Conservation (phyloP, 2,888 invertebrate species). For the Drosophila peninsularis region DNA sequence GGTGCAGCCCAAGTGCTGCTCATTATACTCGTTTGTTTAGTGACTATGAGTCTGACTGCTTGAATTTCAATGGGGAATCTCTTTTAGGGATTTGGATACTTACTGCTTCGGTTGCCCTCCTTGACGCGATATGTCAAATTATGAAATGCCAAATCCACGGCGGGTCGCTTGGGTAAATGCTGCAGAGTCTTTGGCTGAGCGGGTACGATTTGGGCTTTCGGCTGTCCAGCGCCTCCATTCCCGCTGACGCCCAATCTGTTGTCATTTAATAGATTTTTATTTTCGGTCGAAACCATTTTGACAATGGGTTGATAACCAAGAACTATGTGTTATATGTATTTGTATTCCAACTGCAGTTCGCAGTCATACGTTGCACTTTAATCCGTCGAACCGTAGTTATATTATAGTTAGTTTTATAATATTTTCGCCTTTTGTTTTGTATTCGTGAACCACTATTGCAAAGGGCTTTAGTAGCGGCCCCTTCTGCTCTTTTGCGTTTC, state of each 20-base stretch:
- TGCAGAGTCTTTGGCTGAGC: slow-evolving; percentile 92
- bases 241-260: slow-evolving; percentile 80
- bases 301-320: slow-evolving; percentile 20
- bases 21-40: slow-evolving; percentile 4
- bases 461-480: slow-evolving; percentile 21
- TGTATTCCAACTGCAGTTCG: slow-evolving; percentile 34
- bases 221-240: slow-evolving; percentile 56
- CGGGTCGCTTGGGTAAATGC: slow-evolving; percentile 94
- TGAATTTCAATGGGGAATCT: slow-evolving; percentile 1
- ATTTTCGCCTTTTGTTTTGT: slow-evolving; percentile 8
- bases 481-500: slow-evolving; percentile 45
- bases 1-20: slow-evolving; percentile 12
- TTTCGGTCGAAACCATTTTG: slow-evolving; percentile 84
- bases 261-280: no score
- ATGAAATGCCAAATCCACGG: slow-evolving; percentile 95
- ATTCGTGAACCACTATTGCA: slow-evolving; percentile 33
- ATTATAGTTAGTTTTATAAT: not conserved
- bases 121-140: slow-evolving; percentile 95
- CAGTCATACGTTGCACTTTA: slow-evolving; percentile 41
- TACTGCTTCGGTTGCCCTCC: slow-evolving; percentile 93
- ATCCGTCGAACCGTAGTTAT: slow-evolving; percentile 6
- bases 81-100: slow-evolving; percentile 85
- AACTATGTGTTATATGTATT: slow-evolving; percentile 13
- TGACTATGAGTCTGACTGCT: not conserved
- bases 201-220: slow-evolving; percentile 90